Evolutionary conservation across 2,113 vertebrate species (phyloP).

Genomic region (Grus americana): DNA sequence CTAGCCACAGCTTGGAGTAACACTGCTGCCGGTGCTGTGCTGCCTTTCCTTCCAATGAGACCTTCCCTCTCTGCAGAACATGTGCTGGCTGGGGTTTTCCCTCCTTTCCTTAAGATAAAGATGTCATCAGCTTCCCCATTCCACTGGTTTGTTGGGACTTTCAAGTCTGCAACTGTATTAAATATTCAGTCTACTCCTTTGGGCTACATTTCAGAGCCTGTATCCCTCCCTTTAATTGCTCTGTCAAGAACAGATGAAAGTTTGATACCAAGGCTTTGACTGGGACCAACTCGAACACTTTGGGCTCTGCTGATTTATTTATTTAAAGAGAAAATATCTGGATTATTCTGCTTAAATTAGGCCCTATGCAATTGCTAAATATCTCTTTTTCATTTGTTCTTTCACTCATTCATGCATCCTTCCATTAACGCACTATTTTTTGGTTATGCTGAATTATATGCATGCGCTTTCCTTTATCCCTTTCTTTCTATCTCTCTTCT

Average conservation of each 20-base stretch:
- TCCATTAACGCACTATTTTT: background rate
- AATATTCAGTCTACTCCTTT: conserved; percentile 61
- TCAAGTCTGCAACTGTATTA: conserved; percentile 57
- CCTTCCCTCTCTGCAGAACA: background rate
- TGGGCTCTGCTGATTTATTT: conserved; percentile 9
- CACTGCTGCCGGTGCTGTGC: background rate
- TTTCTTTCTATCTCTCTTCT: background rate
- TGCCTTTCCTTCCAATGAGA: background rate
- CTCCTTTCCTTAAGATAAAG: conserved; percentile 15
- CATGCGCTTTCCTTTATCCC: background rate
- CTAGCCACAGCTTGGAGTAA: background rate
- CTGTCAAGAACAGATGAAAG: conserved; percentile 55
- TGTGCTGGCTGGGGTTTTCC: background rate
- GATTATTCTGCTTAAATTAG: conserved; percentile 20
- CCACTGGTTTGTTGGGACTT: conserved; percentile 48
- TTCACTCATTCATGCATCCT: background rate
- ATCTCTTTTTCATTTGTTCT: background rate
- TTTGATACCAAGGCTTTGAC: conserved; percentile 34
- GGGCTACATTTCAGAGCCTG: conserved; percentile 42
- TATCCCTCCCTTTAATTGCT: conserved; percentile 64
- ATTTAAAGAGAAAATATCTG: background rate
- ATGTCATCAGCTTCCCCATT: conserved; percentile 51
- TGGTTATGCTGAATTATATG: background rate
- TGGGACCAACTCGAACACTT: conserved; percentile 14
- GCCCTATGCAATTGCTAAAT: background rate